These are phyloP conservation scores for Protobothrops mucrosquamatus DNA, from an alignment of 2,113 vertebrate genomes.

Conservation along the genomic window DNA sequence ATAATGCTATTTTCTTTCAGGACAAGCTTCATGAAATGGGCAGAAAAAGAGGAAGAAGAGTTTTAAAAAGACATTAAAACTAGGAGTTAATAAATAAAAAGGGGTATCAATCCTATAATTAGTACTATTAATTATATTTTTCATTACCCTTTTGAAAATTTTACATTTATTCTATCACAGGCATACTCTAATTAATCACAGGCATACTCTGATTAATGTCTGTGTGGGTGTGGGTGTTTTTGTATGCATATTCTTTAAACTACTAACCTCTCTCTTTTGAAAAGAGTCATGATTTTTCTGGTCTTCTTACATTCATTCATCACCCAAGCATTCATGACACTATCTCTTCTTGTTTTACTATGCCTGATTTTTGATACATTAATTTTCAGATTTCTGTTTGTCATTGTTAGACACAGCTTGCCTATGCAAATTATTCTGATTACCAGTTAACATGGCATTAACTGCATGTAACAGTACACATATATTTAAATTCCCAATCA, in stretches of 20 bases:
- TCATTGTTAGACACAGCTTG: not conserved
- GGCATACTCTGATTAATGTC: not conserved
- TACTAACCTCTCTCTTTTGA: not conserved
- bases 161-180: not conserved
- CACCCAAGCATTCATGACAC: not conserved
- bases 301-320: not conserved
- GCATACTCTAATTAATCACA: not conserved
- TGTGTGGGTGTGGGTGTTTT: not conserved
- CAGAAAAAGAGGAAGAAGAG: not conserved
- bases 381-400: not conserved
- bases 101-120: not conserved
- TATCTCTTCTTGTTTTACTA: not conserved
- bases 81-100: not conserved
- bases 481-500: not conserved
- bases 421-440: not conserved
- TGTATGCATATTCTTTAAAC: not conserved
- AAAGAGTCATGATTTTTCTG: not conserved
- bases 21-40: not conserved
- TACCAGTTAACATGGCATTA: not conserved
- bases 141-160: not conserved
- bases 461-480: not conserved
- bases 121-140: not conserved
- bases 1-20: not conserved
- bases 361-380: not conserved
- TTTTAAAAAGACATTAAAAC: not conserved